A percentile compares a stretch with the other conserved stretches of the same genome.
These are phyloP conservation scores for Morpho helenor DNA, from an alignment of 2,888 invertebrate species.

Conservation along the genomic window DNA sequence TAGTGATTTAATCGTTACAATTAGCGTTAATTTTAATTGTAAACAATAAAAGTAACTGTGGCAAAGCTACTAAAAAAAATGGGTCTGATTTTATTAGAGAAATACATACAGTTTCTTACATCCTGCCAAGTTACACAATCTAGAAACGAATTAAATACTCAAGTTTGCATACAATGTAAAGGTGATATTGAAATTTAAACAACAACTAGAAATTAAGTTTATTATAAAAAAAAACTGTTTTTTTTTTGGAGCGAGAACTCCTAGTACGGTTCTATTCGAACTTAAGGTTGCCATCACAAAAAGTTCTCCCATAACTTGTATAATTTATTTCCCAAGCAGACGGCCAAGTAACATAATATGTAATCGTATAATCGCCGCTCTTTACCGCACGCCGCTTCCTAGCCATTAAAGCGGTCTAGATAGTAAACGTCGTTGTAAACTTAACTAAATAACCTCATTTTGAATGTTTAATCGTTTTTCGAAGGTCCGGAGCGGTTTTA, in stretches of 20 bases:
- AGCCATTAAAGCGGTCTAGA: constrained; percentile 65
- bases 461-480: constrained; percentile 57
- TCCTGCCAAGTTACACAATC: too few species aligned
- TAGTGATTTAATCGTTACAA: too few species aligned
- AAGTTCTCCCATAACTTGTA: constrained; percentile 61
- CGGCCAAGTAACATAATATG: constrained; percentile 48
- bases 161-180: too few species aligned
- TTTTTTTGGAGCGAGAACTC: constrained; percentile 19
- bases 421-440: constrained; percentile 70
- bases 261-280: constrained; percentile 20
- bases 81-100: too few species aligned
- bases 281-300: constrained; percentile 51
- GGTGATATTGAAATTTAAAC: too few species aligned
- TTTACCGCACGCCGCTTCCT: constrained; percentile 65
- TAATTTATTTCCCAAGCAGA: constrained; percentile 60
- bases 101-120: too few species aligned
- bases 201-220: too few species aligned
- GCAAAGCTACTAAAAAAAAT: too few species aligned
- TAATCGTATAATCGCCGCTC: constrained; percentile 45
- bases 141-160: too few species aligned
- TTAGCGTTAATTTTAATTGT: too few species aligned
- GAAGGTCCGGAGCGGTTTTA: constrained; percentile 35
- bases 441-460: constrained; percentile 61
- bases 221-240: too few species aligned
- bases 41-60: too few species aligned